These are phyloP conservation scores for Enteromius unitaeniatus DNA, from an alignment of 2,797 vertebrate genomes.

Conservation along the genomic window DNA sequence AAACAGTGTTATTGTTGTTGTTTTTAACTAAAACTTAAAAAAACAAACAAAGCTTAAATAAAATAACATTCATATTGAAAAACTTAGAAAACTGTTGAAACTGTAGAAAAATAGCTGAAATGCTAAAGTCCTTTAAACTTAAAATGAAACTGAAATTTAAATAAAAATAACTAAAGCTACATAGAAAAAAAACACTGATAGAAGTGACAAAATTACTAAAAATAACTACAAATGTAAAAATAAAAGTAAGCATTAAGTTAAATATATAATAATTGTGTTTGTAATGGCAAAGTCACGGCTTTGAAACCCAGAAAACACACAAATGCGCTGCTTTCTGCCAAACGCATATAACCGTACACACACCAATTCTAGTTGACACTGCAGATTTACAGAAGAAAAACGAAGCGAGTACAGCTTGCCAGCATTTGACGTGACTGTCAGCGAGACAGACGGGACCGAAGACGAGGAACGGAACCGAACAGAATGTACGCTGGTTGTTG, in stretches of 20 bases:
- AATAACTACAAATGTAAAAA: not conserved
- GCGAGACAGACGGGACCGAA: constrained; percentile 12
- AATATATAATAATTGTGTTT: not conserved
- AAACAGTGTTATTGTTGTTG: not conserved
- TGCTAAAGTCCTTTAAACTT: not conserved
- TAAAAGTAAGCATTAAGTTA: not conserved
- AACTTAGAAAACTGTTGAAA: not conserved
- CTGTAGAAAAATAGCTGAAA: not conserved
- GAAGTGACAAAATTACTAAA: not conserved
- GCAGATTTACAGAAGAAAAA: constrained; percentile 19
- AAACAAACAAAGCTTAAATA: not conserved
- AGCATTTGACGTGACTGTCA: constrained; percentile 22
- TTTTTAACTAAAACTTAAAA: not conserved
- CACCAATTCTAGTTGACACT: not conserved
- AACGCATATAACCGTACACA: not conserved
- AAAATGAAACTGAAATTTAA: not conserved
- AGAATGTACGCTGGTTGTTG: constrained; percentile 37
- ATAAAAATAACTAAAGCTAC: not conserved
- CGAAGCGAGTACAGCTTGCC: not conserved
- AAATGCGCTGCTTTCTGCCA: not conserved
- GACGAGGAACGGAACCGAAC: constrained; percentile 7
- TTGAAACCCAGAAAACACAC: not conserved
- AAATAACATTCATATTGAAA: not conserved
- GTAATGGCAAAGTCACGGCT: not conserved
- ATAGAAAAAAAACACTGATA: not conserved